Evolutionary conservation across 1,140 invertebrate genomes (phyloP), one percentile per base, ranked within the genome.

Genomic region (Trachymyrmex cornetzi): DNA sequence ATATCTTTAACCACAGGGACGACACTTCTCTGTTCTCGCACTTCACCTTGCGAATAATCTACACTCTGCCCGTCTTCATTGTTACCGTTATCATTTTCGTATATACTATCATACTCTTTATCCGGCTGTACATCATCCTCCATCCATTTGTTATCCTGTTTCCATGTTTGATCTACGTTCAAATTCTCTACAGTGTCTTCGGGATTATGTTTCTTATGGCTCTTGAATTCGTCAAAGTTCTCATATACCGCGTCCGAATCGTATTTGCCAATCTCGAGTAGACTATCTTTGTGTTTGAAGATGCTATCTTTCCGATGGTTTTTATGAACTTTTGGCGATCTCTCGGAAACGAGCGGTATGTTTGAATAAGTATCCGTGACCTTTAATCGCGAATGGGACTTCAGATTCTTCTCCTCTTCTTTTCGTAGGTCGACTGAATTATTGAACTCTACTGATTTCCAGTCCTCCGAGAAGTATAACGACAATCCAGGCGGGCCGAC

Each of bases 401-500:
- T 88, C 2, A 93, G 86, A 85, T 95, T 95, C 69, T 94, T 93
- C 38, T 94, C 94, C 0, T 94, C 93, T 79, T 95, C 94, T 82
- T 94, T 93, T 86, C 92, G 87, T 3, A 94, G 91, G 72, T 95
- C 92, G 67, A 94, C 88, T 11, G 93, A 95, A 90, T 95, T 95
- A 77, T 95, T 96, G 48, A 95, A 95, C 89, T 96, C 96, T 3
- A 95, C 85, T 16, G 82, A 67, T 55, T 92, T 94, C 93, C 94
- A 95, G 4, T 95, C 90, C 59, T 95, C 94, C 50, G 93, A 94
- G n/a, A 74, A 93, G 86, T 95, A 95, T 11, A 95, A 64, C 16
- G 96, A 93, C 53, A 96, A 92, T n/a, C 98, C 98, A 16, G 97
- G 97, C 34, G 97, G 96, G 80, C 96, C 96, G 38, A 97, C 96